These are phyloP conservation scores for Chelonoidis abingdonii DNA, from an alignment of 2,113 vertebrate species.

Conservation along the genomic window DNA sequence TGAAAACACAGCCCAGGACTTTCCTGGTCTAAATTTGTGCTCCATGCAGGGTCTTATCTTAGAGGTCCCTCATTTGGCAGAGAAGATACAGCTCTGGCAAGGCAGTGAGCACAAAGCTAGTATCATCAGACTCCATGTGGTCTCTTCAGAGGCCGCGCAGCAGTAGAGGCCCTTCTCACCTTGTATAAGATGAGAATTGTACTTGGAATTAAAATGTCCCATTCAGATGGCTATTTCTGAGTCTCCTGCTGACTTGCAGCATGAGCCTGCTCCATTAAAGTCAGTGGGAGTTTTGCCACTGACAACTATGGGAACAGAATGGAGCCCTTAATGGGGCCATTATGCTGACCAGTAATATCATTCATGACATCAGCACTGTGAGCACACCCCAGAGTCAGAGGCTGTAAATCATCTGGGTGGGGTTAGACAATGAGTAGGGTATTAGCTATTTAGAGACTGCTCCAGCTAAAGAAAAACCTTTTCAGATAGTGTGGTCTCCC, in stretches of 20 bases:
- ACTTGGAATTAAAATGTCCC: not conserved
- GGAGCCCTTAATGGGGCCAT: not conserved
- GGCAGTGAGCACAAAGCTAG: not conserved
- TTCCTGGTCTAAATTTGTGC: not conserved
- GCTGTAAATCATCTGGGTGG: not conserved
- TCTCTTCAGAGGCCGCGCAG: not conserved
- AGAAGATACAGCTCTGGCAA: not conserved
- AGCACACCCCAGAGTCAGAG: not conserved
- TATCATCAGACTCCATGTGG: not conserved
- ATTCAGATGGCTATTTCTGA: not conserved
- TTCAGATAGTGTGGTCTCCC: fast-evolving
- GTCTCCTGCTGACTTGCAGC: not conserved
- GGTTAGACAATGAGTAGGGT: not conserved
- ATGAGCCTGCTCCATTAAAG: not conserved
- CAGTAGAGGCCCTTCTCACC: not conserved
- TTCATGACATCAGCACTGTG: not conserved
- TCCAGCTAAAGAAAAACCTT: not conserved
- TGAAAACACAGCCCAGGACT: not conserved
- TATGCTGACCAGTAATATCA: fast-evolving
- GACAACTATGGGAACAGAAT: not conserved
- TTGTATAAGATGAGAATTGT: not conserved
- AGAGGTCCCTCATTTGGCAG: not conserved
- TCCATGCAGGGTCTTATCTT: not conserved
- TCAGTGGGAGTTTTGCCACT: not conserved
- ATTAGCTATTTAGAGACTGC: not conserved